Evolutionary conservation across 2,797 vertebrate species (phyloP).

Genomic region (Poeciliopsis paucimaculata): DNA sequence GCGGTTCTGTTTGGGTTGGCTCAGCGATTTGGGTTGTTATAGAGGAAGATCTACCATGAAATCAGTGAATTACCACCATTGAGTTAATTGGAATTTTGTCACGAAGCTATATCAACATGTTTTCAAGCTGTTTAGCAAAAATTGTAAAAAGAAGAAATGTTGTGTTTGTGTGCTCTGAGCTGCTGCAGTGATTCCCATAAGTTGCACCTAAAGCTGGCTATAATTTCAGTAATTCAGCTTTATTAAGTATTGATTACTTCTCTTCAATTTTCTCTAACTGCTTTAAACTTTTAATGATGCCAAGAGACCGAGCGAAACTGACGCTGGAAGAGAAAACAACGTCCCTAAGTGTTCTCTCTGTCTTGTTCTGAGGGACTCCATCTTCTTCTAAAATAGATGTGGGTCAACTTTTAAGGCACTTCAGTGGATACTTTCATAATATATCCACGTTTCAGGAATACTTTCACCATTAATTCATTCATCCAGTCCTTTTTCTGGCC

Average conservation of each 20-base stretch:
- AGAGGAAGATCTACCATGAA: constrained; percentile 25
- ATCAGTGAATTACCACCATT: constrained; percentile 29
- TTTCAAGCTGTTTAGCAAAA: constrained; percentile 35
- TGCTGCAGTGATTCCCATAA: constrained; percentile 24
- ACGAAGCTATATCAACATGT: constrained; percentile 22
- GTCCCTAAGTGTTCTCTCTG: neutral
- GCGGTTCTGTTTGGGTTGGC: constrained; percentile 46
- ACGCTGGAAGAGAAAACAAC: neutral
- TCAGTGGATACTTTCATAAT: constrained; percentile 29
- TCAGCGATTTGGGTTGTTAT: constrained; percentile 46
- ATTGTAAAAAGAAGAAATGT: constrained; percentile 15
- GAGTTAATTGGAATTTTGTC: constrained; percentile 31
- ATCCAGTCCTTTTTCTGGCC: constrained; percentile 14
- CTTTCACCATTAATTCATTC: constrained; percentile 40
- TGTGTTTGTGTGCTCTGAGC: constrained; percentile 4
- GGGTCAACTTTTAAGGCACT: constrained; percentile 33
- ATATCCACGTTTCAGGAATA: constrained; percentile 48
- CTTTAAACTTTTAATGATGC: constrained; percentile 40
- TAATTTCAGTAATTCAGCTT: constrained; percentile 35
- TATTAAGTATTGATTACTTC: constrained; percentile 49
- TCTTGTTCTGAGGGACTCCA: constrained; percentile 3
- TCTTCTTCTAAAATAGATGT: constrained; percentile 26
- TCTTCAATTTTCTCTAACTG: constrained; percentile 26
- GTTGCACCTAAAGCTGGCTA: constrained; percentile 14
- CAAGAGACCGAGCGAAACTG: constrained; percentile 11